phyloP scores from a whole-genome alignment of 2,797 vertebrate genomes.

The Pelochelys cantorii region DNA sequence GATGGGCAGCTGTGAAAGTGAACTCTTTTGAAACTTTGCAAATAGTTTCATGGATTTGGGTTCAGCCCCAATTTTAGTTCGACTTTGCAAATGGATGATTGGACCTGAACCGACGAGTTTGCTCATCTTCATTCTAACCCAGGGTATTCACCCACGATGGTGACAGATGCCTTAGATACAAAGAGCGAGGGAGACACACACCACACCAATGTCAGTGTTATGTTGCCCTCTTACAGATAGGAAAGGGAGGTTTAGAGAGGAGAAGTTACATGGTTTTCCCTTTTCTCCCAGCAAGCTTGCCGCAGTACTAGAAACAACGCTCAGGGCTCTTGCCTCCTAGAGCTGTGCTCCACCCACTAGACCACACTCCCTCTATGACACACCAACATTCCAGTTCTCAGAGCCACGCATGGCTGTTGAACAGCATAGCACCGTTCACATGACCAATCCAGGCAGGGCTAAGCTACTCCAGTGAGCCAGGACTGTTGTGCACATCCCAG shows the following conservation, averaged over 20 bases:
- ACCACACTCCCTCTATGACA: background rate
- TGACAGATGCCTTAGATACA: rapidly evolving
- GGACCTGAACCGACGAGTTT: background rate
- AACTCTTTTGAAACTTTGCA: background rate
- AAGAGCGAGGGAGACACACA: background rate
- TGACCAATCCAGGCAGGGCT: background rate
- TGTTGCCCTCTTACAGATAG: background rate
- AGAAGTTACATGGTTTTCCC: rapidly evolving
- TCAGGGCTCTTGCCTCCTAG: background rate
- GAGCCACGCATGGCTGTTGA: conserved; percentile 17
- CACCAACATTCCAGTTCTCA: rapidly evolving
- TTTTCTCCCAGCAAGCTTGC: background rate
- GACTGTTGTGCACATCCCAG: rapidly evolving
- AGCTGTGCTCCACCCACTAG: background rate
- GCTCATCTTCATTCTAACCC: background rate
- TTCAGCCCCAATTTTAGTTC: background rate
- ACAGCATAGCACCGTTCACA: background rate
- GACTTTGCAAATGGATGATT: background rate
- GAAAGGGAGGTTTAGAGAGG: background rate
- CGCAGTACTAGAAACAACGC: background rate
- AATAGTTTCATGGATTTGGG: background rate
- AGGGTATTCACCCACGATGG: rapidly evolving
- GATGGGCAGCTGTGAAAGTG: background rate
- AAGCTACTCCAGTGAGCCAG: background rate
- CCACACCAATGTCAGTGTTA: background rate